Base-by-base conservation (phyloP, 1,140 invertebrate genomes). In the Capitella teleta region DNA sequence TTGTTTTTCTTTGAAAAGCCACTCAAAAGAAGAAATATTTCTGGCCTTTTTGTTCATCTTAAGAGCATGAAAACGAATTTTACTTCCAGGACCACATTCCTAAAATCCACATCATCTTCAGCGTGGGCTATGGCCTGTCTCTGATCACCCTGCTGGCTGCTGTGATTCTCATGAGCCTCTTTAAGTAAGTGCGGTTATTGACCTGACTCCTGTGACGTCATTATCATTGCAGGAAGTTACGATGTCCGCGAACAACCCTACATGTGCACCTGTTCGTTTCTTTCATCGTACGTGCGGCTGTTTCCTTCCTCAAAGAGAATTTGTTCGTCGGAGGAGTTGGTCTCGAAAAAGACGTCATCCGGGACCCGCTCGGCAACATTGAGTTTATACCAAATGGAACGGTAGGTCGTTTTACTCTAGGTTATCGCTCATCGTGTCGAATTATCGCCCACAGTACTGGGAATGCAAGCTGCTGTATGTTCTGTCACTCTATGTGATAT, bases 241-340 rank as follows among this genome's bases (percentile, higher is more conserved):
- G 80, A 55, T 83, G 81, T 63, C 75, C 81, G 1, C 70, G 81
- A 48, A 84, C 84, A 63, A 80, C 76, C 24, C 67, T 84, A 1
- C 82, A 84, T 59, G 78, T 83, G 64, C 78, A 84, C 57, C 62
- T 84, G n/a, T 84, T 84, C 59, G 66, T 75, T 0, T 82, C 82
- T 1, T 84, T 84, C 62, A 81, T 83, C n/a, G 66, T 83, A 50
- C 68, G 80, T 55, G 80, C 80, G 0, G 72, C 77, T 12, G 75
- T 81, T 55, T 69, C 75, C 5, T 69, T 82, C 1, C 55, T 83
- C 0, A 81, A 80, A 60, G 77, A 81, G 54, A 67, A 72, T 45
- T 60, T 80, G 0, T 78, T 81, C 53, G 68, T 80, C 5, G 74
- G 72, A 10, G 82, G 81, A 25, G 58, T 79, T 2, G 79, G 78